A percentile compares a stretch with the other conserved stretches of the same genome.
Conservation (phyloP, 2,113 vertebrate genomes). For the Ranitomeya imitator region DNA sequence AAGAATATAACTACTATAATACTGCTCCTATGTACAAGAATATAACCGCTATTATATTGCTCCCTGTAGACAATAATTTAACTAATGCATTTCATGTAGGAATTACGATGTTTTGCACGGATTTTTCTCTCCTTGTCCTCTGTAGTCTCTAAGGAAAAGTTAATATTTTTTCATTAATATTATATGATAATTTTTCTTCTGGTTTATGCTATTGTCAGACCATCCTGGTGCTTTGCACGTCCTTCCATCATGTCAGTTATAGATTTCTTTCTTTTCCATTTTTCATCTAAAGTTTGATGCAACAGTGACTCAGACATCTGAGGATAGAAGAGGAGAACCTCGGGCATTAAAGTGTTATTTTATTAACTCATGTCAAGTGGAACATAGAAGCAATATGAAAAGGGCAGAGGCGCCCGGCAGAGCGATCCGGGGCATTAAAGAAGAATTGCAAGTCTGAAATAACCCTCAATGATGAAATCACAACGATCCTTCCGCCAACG, state of each 20-base stretch:
- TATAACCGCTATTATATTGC: no score
- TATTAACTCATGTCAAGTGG: constrained; percentile 51
- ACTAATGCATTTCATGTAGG: no score
- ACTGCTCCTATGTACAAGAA: no score
- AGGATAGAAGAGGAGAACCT: neutral
- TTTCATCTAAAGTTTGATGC: constrained; percentile 8
- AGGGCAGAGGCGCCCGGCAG: neutral
- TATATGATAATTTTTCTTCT: neutral
- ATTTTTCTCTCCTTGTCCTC: no score
- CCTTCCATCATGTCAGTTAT: neutral
- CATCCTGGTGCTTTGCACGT: neutral
- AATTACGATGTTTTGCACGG: no score
- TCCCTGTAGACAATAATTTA: no score
- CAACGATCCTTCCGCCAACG: neutral
- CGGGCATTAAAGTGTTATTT: constrained; percentile 19
- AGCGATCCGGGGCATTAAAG: constrained; percentile 10
- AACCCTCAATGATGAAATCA: constrained; percentile 29
- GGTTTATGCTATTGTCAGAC: neutral
- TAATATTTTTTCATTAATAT: neutral
- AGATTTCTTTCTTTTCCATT: neutral
- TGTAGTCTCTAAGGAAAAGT: neutral
- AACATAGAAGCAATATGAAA: constrained; percentile 33
- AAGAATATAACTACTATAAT: no score
- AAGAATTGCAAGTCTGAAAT: constrained; percentile 19
- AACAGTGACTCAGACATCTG: constrained; percentile 14